Base-by-base conservation (phyloP, 2,888 invertebrate species). In the Pseudoips prasinana region DNA sequence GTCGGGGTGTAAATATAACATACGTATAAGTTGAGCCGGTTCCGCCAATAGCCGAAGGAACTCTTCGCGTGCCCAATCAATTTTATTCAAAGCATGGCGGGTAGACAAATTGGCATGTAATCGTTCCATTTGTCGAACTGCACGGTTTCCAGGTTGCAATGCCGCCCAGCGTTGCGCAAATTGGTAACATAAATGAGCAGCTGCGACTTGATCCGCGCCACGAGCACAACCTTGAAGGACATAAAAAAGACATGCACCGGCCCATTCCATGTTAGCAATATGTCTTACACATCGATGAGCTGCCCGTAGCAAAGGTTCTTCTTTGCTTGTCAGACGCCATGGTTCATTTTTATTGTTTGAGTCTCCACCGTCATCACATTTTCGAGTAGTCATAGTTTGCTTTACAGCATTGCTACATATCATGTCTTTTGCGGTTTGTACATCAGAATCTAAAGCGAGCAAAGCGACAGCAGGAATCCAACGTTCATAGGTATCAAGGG, bases 201-300 rank as follows among this genome's bases (percentile, higher is more conserved):
- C 89, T 22, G 88, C 86, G 8, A 90, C 89, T 72, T 89, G 89
- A 58, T 90, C 89, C 11, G 88, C 89, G 11, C 89, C 89, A 22
- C 81, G 78, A n/a, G 81, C 73, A 54, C 86, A 86, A 3, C 89
- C 89, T 68, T 89, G 89, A 1, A 87, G 64, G 11, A 89, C 87
- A 47, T 88, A 87, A 50, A 89, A 90, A 22, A 90, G 72, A 48
- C 89, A 90, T 1, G 89, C 89, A 14, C 86, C 89, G 9, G 89
- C 89, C 89, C 89, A 90, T 68, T 90, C 89, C 83, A 89, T 85
- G 49, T 90, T 89, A 6, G 87, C 81, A 43, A 90, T 89, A 40
- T 86, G 74, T 34, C 74, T 71, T 1, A 88, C 88, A 60, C 89
- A 89, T 41, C 75, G 70, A 66, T 89, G 88, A 3, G 89, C 89